Evolutionary conservation across 2,888 invertebrate genomes (phyloP), one percentile per base, ranked within the genome.

Genomic region (Junonia oenone): DNA sequence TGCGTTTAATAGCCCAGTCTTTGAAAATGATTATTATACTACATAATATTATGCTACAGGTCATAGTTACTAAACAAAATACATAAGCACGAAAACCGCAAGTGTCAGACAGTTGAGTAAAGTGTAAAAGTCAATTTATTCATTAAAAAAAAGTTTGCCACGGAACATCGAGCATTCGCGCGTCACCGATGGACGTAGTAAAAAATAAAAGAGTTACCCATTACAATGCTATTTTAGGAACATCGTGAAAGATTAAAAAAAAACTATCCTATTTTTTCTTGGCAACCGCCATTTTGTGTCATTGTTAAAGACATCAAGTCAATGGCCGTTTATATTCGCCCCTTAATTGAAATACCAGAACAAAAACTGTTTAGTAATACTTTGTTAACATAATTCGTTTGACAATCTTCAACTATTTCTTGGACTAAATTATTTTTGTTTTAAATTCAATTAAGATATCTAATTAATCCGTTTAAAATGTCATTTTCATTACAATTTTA

Each of bases 301-400:
- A 46, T 17, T 29, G 46, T 46, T 31, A 15, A 46, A 29, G 6
- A 46, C 9, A 29, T 46, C 45, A 31, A 15, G 46, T 46, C 46
- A 15, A 17, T 5, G 46, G 31, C 46, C 46, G 46, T 17, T 46
- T 29, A 22, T 13, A 13, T 43, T n/a, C 43, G 15, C 29, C 31
- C 15, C 14, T 14, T 31, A 46, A 17, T 31, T n/a, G 46, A 46
- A 31, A 19, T 29, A 15, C 17, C 46, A 46, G 31, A 46, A 29
- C 15, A 15, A 46, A 14, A 27, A 9, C 27, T 15, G 5, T 29
- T 45, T 46, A 13, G 6, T 15, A 40, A 29, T 46, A 27, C 9
- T 11, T 29, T 35, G 19, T 4, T 9, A 40, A 11, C 2, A n/a
- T 9, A 4, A 11, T 17, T 8, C 17, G 8, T 19, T 15, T 19